phyloP scores from a whole-genome alignment of 1,140 invertebrate species.

The Zophobas morio region DNA sequence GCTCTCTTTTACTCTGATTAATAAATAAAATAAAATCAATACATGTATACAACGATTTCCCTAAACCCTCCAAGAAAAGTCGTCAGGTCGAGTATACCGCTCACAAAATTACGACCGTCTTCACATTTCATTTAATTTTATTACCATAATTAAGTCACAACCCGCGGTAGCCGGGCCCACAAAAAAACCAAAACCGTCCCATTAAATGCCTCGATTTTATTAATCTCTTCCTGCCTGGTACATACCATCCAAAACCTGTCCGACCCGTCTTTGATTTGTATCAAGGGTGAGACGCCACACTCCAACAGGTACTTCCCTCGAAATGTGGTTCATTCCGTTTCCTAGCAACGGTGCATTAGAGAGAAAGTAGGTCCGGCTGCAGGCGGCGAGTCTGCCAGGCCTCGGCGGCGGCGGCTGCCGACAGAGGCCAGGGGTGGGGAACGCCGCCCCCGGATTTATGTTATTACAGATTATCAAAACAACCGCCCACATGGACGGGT shows the following conservation, averaged over 20 bases:
- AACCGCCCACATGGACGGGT: conserved; percentile 8
- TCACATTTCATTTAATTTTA: neutral
- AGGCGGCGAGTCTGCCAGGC: conserved; percentile 31
- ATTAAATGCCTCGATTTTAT: conserved; percentile 17
- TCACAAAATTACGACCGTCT: too few relatives aligned
- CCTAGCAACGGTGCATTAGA: conserved; percentile 53
- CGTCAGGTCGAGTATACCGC: too few relatives aligned
- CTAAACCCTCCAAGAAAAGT: too few relatives aligned
- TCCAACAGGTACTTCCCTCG: conserved; percentile 47
- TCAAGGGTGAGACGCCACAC: too few relatives aligned
- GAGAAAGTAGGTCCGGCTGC: conserved; percentile 55
- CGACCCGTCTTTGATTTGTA: neutral
- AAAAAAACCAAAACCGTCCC: conserved; percentile 7
- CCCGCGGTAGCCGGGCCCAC: neutral
- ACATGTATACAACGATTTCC: too few relatives aligned
- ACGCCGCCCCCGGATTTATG: conserved; percentile 12
- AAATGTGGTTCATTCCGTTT: conserved; percentile 45
- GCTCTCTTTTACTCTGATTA: too few relatives aligned
- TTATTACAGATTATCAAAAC: conserved; percentile 28
- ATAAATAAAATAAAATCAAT: too few relatives aligned
- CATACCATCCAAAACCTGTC: conserved; percentile 14
- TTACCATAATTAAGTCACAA: conserved; percentile 17
- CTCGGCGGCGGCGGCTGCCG: neutral
- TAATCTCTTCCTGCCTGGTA: conserved; percentile 7
- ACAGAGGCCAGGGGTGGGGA: neutral